These are phyloP conservation scores for Cryptocephalus primarius DNA, from an alignment of 2,888 invertebrate species.

Conservation along the genomic window DNA sequence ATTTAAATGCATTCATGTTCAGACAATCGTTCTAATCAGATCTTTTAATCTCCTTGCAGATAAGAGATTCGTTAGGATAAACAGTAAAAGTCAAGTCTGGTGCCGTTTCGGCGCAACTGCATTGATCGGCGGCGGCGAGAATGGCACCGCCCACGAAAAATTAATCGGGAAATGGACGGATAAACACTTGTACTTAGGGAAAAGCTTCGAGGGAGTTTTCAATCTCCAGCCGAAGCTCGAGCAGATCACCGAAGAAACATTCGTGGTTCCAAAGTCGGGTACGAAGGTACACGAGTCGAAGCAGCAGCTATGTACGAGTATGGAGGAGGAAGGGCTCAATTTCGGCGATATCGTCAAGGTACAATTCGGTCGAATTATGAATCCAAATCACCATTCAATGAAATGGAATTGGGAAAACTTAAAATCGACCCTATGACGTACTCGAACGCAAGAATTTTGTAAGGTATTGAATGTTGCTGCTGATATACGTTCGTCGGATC, in stretches of 20 bases:
- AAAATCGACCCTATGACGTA: too few species aligned
- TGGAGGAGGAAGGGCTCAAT: conserved; percentile 69
- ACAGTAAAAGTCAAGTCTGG: conserved; percentile 31
- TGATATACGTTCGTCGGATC: too few species aligned
- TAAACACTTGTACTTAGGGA: conserved; percentile 46
- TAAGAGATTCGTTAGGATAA: conserved; percentile 19
- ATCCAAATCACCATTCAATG: too few species aligned
- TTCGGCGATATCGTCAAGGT: conserved; percentile 53
- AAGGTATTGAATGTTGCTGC: too few species aligned
- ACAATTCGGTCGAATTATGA: neutral
- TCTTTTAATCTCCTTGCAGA: conserved; percentile 16
- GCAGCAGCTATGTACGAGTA: conserved; percentile 4
- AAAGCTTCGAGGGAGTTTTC: conserved; percentile 6
- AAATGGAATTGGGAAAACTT: too few species aligned
- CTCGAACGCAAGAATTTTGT: too few species aligned
- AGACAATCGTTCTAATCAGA: too few species aligned
- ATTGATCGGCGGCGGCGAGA: conserved; percentile 17
- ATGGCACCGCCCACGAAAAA: conserved; percentile 9
- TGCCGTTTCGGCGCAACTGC: conserved; percentile 30
- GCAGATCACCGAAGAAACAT: conserved; percentile 11
- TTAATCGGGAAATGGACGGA: conserved; percentile 39
- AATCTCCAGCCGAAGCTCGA: conserved; percentile 29
- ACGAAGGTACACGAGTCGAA: conserved; percentile 1
- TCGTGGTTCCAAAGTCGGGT: neutral
- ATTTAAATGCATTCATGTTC: too few species aligned